Evolutionary conservation across 2,113 vertebrate genomes (phyloP).

Genomic region (Phylloscopus trochiloides): DNA sequence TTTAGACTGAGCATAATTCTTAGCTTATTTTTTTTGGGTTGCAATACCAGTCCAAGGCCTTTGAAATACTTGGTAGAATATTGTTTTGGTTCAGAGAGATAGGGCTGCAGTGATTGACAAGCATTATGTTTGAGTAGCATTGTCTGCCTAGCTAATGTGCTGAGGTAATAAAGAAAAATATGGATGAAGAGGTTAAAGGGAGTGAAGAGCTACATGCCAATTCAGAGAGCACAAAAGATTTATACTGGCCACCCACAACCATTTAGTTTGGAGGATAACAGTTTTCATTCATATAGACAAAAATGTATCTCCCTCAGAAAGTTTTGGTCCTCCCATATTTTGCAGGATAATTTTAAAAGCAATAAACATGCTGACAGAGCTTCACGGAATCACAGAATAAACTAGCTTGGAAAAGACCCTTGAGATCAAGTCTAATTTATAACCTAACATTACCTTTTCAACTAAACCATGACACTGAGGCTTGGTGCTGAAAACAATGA

Average conservation of each 20-base stretch:
- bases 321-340: background rate
- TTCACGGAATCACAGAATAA: background rate
- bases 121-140: background rate
- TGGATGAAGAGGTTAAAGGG: background rate
- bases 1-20: background rate
- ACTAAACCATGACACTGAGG: background rate
- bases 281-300: background rate
- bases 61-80: background rate
- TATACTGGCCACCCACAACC: background rate
- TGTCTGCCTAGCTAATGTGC: background rate
- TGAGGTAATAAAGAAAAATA: background rate
- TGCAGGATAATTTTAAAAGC: background rate
- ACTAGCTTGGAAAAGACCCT: background rate
- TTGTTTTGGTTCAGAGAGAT: background rate
- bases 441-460: background rate
- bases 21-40: background rate
- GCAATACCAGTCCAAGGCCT: background rate
- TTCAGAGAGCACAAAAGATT: background rate
- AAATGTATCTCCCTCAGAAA: background rate
- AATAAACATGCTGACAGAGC: background rate
- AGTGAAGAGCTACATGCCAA: background rate
- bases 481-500: constrained; percentile 27
- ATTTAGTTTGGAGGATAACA: background rate
- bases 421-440: background rate
- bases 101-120: background rate